These are phyloP conservation scores for Helogale parvula DNA, from an alignment of 2,113 vertebrate species.

Conservation along the genomic window DNA sequence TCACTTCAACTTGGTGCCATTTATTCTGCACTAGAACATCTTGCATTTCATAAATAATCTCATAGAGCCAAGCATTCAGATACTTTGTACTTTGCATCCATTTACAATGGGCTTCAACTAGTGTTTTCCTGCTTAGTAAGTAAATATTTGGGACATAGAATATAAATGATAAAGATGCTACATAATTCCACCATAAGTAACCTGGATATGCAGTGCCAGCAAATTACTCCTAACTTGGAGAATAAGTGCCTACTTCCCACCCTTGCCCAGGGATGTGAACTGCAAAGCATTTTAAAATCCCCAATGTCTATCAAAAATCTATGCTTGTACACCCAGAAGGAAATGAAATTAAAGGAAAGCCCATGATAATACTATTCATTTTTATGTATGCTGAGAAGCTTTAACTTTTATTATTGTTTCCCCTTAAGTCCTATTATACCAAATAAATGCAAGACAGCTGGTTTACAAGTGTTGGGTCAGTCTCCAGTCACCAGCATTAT, in stretches of 20 bases:
- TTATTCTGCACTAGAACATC: background rate
- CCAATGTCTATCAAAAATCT: background rate
- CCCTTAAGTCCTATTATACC: background rate
- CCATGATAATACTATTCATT: background rate
- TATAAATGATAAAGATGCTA: background rate
- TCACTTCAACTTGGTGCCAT: background rate
- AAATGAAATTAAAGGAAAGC: slow-evolving; percentile 33
- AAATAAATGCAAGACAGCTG: slow-evolving; percentile 13
- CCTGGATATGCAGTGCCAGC: background rate
- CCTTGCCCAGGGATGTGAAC: background rate
- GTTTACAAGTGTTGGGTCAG: background rate
- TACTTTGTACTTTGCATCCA: background rate
- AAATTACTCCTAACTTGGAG: background rate
- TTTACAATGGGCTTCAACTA: slow-evolving; percentile 40
- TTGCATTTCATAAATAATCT: slow-evolving; percentile 38
- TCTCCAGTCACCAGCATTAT: background rate
- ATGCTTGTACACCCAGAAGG: background rate
- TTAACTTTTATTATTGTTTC: background rate
- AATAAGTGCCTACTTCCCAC: background rate
- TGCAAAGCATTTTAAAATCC: background rate
- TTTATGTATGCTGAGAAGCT: background rate
- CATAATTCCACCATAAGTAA: background rate
- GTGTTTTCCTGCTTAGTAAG: background rate
- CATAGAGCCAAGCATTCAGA: background rate
- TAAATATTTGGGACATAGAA: slow-evolving; percentile 9